phyloP scores from a whole-genome alignment of 1,140 invertebrate species.

The Eumaeus atala region DNA sequence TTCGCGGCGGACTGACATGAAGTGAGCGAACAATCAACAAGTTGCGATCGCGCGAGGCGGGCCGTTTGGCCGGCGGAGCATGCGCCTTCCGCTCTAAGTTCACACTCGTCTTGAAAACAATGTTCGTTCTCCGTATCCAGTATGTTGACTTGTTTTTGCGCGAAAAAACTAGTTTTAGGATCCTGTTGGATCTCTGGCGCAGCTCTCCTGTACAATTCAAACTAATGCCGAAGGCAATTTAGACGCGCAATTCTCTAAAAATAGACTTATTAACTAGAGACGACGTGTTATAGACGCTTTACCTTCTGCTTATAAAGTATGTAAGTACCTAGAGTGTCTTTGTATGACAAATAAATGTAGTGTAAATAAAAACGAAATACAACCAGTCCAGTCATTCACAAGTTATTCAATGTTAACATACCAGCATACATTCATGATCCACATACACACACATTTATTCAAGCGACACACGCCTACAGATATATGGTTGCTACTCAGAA shows the following conservation, averaged over 20 bases:
- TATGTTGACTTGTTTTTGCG: slow-evolving; percentile 44
- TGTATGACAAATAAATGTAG: not conserved
- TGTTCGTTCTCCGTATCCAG: slow-evolving; percentile 7
- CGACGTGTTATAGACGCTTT: not conserved
- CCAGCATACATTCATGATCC: no score
- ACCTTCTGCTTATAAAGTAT: no score
- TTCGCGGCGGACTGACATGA: slow-evolving; percentile 64
- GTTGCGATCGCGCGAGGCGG: slow-evolving; percentile 57
- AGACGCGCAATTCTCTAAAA: slow-evolving; percentile 3
- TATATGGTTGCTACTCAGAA: no score
- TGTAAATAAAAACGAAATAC: no score
- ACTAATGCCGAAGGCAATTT: not conserved
- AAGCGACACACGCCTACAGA: no score
- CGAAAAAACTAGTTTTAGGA: slow-evolving; percentile 36
- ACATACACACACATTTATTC: no score
- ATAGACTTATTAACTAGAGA: not conserved
- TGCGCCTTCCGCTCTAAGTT: slow-evolving; percentile 61
- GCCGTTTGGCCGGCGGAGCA: slow-evolving; percentile 52
- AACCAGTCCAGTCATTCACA: no score
- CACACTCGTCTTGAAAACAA: slow-evolving; percentile 46
- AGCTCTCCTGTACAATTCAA: slow-evolving; percentile 29
- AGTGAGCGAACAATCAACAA: slow-evolving; percentile 72
- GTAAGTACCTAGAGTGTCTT: not conserved
- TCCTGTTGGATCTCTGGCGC: slow-evolving; percentile 22
- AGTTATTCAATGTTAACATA: no score